Base-by-base conservation (phyloP, 2,113 vertebrate species). In the Gymnobelideus leadbeateri region DNA sequence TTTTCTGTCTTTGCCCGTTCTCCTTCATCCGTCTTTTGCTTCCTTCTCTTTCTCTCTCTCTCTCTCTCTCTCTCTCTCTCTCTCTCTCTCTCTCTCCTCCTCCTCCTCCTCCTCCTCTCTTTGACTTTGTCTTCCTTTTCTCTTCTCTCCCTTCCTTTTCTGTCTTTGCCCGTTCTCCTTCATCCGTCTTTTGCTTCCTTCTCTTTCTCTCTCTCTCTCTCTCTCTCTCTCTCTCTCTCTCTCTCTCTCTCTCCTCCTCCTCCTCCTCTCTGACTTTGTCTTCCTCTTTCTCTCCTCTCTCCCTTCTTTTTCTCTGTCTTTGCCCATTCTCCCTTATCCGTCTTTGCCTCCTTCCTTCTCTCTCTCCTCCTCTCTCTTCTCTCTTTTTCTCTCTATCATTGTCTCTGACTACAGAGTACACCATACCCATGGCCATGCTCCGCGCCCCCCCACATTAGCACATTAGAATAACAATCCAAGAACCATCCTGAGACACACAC, bases 121-220 rank as follows among this genome's bases (percentile, higher is more conserved):
- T 21, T 28, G 5, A 8, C 54, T 57, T 10, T 57, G 7, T 25
- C 25, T 25, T 1, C 25, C 25, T 8, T 5, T 26, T 28, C n/a
- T n/a, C n/a, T n/a, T n/a, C n/a, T n/a, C n/a, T n/a, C n/a, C n/a
- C n/a, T n/a, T n/a, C n/a, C n/a, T n/a, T n/a, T n/a, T n/a, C n/a
- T n/a, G n/a, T n/a, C n/a, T n/a, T n/a, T n/a, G n/a, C n/a, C n/a
- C n/a, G n/a, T n/a, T n/a, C n/a, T n/a, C n/a, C 8, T 61, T 28
- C 10, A 9, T 31, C 57, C n/a, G n/a, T n/a, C n/a, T n/a, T n/a
- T n/a, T n/a, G n/a, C 8, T 0, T 14, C 0, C 8, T 8, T 11
- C 25, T 10, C 21, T 53, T n/a, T 2, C 46, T n/a, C 84, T 89
- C 84, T 46, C 84, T 89, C n/a, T 46, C 14, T 11, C n/a, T n/a